Base-by-base conservation (phyloP, 2,113 vertebrate genomes). In the Anguilla japonica region DNA sequence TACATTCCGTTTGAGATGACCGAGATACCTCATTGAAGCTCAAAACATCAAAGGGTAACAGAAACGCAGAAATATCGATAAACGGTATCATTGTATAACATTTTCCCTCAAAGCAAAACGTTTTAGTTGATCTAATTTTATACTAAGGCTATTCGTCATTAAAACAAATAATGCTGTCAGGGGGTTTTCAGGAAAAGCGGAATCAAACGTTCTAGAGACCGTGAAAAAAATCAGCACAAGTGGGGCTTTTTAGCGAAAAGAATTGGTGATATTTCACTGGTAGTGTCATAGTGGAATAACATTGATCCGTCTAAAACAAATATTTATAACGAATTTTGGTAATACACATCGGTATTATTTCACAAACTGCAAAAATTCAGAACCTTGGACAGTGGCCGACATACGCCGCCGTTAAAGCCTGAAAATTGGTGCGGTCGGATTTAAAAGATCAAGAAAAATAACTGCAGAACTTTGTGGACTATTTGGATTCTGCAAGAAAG, bases 311-410 rank as follows among this genome's bases (percentile, higher is more conserved):
- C 34, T 6, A 29, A 85, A 75, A 56, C 15, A 20, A 67, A 84
- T 34, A 67, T 71, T 67, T 29, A 26, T 63, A 14, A 43, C 40
- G 41, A 78, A 84, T 79, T 79, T 26, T 41, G 26, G 53, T 46
- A 56, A 39, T 43, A 79, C 43, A 43, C 79, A 1, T 67, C 87
- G 84, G 81, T 67, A 79, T 41, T 87, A 84, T 89, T 89, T n/a
- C 34, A 79, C 18, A 39, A 81, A 84, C 80, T 53, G 85, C 87
- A 88, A 87, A 34, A 87, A 79, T 95, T 95, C 95, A 96, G 96
- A 91, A 96, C 96, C 96, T 88, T 83, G 95, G 96, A 96, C 91
- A 96, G 96, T 91, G 81, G 86, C 91, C 87, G 81, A 86, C 34
- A 81, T 57, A 57, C 43, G 9, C 34, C 80, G 50, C 63, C 81